These are phyloP conservation scores for Craterocephalus amniculus DNA, from an alignment of 2,797 vertebrate genomes.

Conservation along the genomic window DNA sequence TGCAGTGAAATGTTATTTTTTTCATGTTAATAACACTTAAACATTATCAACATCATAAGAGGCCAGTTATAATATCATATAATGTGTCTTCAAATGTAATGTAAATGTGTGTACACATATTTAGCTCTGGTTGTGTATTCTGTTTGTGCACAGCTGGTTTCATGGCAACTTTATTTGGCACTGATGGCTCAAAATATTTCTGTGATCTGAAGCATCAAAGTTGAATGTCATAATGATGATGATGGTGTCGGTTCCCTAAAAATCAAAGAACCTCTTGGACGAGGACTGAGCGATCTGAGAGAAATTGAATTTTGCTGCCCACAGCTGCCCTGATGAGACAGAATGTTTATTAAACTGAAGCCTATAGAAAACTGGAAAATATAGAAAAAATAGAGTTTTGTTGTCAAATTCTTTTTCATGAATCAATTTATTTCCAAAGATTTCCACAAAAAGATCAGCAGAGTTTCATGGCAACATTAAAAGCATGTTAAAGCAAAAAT, in stretches of 20 bases:
- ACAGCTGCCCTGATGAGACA: not conserved
- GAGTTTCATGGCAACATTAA: not conserved
- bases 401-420: too few relatives aligned
- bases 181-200: constrained; percentile 12
- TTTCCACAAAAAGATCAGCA: not conserved
- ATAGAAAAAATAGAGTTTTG: not conserved
- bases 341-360: not conserved
- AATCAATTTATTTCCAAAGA: not conserved
- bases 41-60: not conserved
- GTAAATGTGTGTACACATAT: not conserved
- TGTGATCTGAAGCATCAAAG: constrained; percentile 29
- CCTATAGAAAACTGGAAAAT: not conserved
- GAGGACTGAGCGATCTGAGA: constrained; percentile 7
- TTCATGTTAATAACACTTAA: not conserved
- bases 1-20: constrained; percentile 1
- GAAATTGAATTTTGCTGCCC: constrained; percentile 6
- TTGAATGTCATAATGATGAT: not conserved
- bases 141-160: not conserved
- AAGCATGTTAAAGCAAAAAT: not conserved
- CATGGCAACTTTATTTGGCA: not conserved
- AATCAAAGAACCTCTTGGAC: constrained; percentile 24
- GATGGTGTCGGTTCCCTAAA: not conserved
- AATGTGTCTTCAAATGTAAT: not conserved
- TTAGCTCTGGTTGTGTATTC: not conserved
- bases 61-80: not conserved